Conservation (phyloP, 2,113 vertebrate species). For the Fulica atra region DNA sequence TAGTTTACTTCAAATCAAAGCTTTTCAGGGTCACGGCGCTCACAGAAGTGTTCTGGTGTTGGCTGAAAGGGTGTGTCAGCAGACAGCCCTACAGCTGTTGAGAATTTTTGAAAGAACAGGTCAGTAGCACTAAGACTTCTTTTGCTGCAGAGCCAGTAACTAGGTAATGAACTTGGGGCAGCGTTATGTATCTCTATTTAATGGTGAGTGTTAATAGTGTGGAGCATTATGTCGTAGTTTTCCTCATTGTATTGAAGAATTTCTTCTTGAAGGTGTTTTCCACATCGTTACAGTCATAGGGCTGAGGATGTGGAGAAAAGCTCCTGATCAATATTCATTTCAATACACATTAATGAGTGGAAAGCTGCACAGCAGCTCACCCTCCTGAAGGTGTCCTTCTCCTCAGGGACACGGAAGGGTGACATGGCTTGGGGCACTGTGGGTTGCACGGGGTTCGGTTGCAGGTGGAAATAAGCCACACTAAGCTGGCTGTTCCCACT, state of each 20-base stretch:
- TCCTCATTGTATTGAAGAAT: background rate
- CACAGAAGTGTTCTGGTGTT: background rate
- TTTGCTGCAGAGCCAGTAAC: background rate
- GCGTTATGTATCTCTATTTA: background rate
- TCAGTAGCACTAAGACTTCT: background rate
- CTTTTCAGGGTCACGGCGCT: background rate
- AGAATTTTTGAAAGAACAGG: background rate
- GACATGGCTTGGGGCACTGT: accelerated
- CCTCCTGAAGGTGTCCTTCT: background rate
- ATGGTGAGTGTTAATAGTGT: background rate
- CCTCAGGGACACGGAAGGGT: no score
- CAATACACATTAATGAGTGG: background rate
- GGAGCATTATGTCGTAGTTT: background rate
- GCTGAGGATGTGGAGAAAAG: background rate
- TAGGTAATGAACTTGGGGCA: background rate
- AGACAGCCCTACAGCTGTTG: background rate
- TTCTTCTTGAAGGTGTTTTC: background rate
- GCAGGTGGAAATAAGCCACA: no score
- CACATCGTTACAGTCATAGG: background rate
- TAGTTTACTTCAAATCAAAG: background rate
- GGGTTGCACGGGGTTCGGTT: background rate
- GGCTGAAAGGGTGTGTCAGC: background rate
- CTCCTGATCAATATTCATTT: background rate
- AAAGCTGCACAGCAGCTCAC: background rate
- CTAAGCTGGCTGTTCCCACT: no score